phyloP scores from a whole-genome alignment of 2,113 vertebrate genomes.

The Bos javanicus region DNA sequence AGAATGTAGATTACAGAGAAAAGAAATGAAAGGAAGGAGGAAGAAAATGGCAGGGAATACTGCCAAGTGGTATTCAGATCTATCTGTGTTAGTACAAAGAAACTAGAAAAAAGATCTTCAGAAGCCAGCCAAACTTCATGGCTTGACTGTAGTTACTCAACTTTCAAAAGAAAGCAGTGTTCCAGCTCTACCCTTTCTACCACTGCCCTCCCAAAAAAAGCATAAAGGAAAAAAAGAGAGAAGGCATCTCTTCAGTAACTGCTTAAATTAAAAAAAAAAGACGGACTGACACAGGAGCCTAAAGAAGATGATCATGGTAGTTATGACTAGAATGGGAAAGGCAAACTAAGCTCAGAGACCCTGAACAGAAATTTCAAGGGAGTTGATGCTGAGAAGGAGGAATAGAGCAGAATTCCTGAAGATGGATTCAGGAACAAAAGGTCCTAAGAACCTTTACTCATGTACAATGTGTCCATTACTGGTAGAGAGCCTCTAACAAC shows the following conservation, averaged over 20 bases:
- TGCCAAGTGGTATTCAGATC: neutral
- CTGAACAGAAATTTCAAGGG: neutral
- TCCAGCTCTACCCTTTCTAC: neutral
- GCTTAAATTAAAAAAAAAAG: neutral
- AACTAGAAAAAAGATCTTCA: neutral
- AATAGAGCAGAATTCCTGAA: neutral
- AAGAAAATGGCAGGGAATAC: conserved; percentile 1
- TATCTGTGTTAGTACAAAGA: neutral
- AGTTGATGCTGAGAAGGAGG: neutral
- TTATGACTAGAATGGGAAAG: neutral
- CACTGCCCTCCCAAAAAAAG: neutral
- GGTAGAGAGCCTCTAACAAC: neutral
- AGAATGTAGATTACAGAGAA: neutral
- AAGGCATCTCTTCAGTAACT: neutral
- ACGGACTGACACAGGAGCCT: neutral
- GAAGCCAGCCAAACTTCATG: neutral
- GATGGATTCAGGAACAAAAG: neutral
- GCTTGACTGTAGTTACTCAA: neutral
- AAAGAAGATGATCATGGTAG: neutral
- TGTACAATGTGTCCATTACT: neutral
- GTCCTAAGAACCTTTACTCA: neutral
- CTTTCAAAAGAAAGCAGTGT: conserved; percentile 3
- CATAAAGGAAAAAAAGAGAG: neutral
- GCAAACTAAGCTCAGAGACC: neutral
- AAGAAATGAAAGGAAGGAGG: conserved; percentile 13